phyloP scores from a whole-genome alignment of 2,888 invertebrate genomes.

The Agapostemon virescens region DNA sequence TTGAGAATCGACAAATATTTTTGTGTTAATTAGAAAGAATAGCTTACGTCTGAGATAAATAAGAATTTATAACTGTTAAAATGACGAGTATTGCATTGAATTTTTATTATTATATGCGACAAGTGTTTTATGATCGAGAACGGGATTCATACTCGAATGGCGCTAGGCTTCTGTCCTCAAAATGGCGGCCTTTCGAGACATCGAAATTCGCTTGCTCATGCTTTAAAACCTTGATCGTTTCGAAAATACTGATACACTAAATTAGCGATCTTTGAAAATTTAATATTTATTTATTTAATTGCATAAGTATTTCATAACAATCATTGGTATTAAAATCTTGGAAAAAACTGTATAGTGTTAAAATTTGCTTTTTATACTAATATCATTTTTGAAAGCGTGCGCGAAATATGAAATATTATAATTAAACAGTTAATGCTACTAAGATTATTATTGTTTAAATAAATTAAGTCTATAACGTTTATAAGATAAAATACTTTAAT shows the following conservation, averaged over 20 bases:
- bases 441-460: not conserved
- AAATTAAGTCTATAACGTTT: not conserved
- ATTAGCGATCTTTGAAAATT: not conserved
- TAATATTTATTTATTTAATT: not conserved
- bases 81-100: not conserved
- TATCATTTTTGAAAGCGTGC: not conserved
- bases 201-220: constrained; percentile 24
- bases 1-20: not conserved
- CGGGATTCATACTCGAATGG: constrained; percentile 11
- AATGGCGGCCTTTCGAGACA: constrained; percentile 31
- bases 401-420: not conserved
- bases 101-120: not conserved
- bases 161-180: constrained; percentile 24
- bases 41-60: not conserved
- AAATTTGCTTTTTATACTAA: not conserved
- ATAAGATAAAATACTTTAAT: not conserved
- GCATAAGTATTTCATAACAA: not conserved
- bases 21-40: not conserved
- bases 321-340: not conserved
- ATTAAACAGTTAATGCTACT: not conserved
- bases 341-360: not conserved
- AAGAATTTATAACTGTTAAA: not conserved
- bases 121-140: constrained; percentile 9
- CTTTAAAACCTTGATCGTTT: not conserved
- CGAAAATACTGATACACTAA: not conserved